These are phyloP conservation scores for Molossus alvarezi DNA, from an alignment of 2,797 vertebrate genomes.

Conservation along the genomic window DNA sequence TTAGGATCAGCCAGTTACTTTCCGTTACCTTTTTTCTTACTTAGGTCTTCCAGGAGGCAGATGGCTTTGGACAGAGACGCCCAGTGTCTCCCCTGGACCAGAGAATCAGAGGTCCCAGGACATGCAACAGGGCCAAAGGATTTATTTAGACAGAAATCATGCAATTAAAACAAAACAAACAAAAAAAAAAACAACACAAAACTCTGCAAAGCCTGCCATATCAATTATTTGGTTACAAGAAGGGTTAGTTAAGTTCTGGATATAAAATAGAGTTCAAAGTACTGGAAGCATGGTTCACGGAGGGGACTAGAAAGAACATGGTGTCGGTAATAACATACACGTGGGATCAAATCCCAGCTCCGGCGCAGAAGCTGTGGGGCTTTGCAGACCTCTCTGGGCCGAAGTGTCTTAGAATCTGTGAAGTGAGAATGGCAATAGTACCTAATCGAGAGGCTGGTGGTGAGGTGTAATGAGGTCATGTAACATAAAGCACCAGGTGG, in stretches of 20 bases:
- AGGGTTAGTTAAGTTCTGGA: neutral
- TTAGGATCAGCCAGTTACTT: conserved; percentile 67
- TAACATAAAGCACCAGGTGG: neutral
- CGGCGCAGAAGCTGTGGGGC: neutral
- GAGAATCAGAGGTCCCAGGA: neutral
- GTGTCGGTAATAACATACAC: neutral
- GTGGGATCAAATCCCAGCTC: neutral
- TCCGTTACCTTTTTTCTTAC: conserved; percentile 11
- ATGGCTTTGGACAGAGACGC: neutral
- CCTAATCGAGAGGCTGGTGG: neutral
- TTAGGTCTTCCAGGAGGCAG: conserved; percentile 19
- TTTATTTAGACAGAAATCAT: conserved; percentile 44
- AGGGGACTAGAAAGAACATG: neutral
- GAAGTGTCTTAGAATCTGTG: neutral
- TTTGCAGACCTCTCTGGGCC: neutral
- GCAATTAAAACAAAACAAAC: neutral
- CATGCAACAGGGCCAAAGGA: neutral
- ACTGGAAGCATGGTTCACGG: neutral
- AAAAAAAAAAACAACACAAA: neutral
- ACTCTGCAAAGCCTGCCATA: neutral
- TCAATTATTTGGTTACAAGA: neutral
- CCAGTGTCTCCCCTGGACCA: neutral
- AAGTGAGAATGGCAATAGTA: neutral
- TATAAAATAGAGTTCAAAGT: neutral
- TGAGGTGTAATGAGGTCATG: neutral